Evolutionary conservation across 2,797 vertebrate genomes (phyloP).

Genomic region (Sebastes hubbsi): DNA sequence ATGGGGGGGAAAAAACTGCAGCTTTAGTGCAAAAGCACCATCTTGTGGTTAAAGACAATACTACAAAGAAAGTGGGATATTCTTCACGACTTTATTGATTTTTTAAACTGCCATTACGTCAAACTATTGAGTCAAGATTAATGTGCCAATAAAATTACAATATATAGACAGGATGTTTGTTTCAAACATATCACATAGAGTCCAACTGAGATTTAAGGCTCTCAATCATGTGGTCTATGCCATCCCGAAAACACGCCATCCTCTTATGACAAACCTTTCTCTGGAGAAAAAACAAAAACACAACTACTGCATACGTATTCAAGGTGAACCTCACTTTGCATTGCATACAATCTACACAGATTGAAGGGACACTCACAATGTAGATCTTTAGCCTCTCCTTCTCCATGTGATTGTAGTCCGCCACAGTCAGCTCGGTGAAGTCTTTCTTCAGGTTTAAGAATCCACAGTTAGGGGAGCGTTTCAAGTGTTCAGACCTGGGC

Average conservation of each 20-base stretch:
- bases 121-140: neutral
- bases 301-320: no score
- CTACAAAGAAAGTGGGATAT: conserved; percentile 4
- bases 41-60: conserved; percentile 60
- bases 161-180: neutral
- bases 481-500: conserved; percentile 81
- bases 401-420: conserved; percentile 82
- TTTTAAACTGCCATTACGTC: neutral
- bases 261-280: conserved; percentile 76
- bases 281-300: conserved; percentile 45
- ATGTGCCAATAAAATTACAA: neutral
- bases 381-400: conserved; percentile 81
- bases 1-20: neutral
- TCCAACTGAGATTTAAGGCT: conserved; percentile 59
- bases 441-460: conserved; percentile 82
- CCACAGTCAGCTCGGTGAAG: conserved; percentile 79
- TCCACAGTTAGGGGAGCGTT: conserved; percentile 77
- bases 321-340: neutral
- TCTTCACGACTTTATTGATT: conserved; percentile 31
- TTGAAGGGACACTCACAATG: conserved; percentile 70
- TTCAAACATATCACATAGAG: neutral
- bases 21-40: conserved; percentile 52
- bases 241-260: conserved; percentile 75
- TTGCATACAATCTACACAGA: neutral
- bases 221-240: conserved; percentile 58